Conservation (phyloP, 2,113 vertebrate species). For the Brachyistius frenatus region DNA sequence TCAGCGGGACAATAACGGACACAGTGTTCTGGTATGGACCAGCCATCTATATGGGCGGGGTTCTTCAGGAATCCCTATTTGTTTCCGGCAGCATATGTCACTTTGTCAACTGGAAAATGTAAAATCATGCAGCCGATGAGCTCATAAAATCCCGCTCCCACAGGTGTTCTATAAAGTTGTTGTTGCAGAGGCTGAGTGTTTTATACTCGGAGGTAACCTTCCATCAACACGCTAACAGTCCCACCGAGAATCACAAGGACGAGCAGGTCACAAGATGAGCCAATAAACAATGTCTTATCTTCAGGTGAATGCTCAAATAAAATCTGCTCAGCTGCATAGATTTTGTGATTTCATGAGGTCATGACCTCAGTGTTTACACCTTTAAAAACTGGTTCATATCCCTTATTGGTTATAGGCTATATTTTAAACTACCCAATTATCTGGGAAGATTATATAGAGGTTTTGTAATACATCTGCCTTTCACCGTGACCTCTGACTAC, state of each 20-base stretch:
- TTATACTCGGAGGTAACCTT: conserved; percentile 73
- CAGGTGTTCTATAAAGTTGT: conserved; percentile 80
- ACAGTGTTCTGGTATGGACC: conserved; percentile 26
- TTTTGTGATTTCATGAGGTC: conserved; percentile 67
- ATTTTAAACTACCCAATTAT: conserved; percentile 68
- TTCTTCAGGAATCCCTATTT: conserved; percentile 63
- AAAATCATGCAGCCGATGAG: conserved; percentile 73
- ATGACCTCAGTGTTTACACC: conserved; percentile 66
- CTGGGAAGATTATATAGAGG: conserved; percentile 48
- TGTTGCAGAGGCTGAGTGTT: conserved; percentile 76
- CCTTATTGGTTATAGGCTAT: conserved; percentile 64
- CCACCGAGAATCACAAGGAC: conserved; percentile 73
- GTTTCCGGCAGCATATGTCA: conserved; percentile 79
- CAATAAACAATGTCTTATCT: conserved; percentile 65
- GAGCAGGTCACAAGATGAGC: conserved; percentile 61
- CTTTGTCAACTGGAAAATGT: conserved; percentile 78
- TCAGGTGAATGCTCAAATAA: conserved; percentile 69
- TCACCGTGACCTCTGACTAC: conserved; percentile 57
- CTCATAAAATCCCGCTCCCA: conserved; percentile 71
- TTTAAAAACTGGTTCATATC: conserved; percentile 50
- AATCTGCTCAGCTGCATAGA: conserved; percentile 54
- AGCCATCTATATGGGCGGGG: conserved; percentile 46
- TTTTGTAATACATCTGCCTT: conserved; percentile 49
- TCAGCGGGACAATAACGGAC: conserved; percentile 15
- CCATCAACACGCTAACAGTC: conserved; percentile 70